phyloP scores from a whole-genome alignment of 2,888 invertebrate species.

The Cheilosia soror region DNA sequence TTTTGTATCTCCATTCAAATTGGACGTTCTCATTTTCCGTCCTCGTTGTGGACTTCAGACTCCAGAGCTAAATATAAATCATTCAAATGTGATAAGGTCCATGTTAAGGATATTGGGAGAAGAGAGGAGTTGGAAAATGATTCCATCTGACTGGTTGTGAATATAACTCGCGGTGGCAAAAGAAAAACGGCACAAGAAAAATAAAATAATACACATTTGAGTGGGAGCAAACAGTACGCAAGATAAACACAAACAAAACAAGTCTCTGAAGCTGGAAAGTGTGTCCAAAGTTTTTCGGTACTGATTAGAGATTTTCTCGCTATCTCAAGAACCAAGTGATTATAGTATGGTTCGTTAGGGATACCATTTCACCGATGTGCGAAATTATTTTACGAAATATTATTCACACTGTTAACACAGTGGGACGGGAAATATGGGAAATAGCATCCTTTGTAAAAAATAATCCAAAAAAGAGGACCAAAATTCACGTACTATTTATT shows the following conservation, averaged over 20 bases:
- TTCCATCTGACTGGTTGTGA: slow-evolving; percentile 44
- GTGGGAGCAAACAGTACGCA: slow-evolving; percentile 1
- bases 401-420: too few relatives aligned
- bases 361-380: not conserved
- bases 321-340: slow-evolving; percentile 2
- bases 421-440: too few relatives aligned
- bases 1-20: slow-evolving; percentile 56
- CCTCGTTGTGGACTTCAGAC: slow-evolving; percentile 12
- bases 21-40: slow-evolving; percentile 12
- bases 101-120: slow-evolving; percentile 41
- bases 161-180: slow-evolving; percentile 31
- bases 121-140: slow-evolving; percentile 17
- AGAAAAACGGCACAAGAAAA: not conserved
- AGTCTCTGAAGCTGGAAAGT: slow-evolving; percentile 17
- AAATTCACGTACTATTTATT: too few relatives aligned
- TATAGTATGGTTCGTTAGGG: slow-evolving; percentile 19
- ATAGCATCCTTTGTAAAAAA: too few relatives aligned
- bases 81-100: slow-evolving; percentile 71
- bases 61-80: slow-evolving; percentile 63
- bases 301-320: not conserved
- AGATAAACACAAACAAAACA: slow-evolving; percentile 46
- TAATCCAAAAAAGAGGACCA: too few relatives aligned
- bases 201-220: not conserved
- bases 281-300: slow-evolving; percentile 2
- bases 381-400: too few relatives aligned